Evolutionary conservation across 2,888 invertebrate species (phyloP).

Genomic region (Helicoverpa assulta): DNA sequence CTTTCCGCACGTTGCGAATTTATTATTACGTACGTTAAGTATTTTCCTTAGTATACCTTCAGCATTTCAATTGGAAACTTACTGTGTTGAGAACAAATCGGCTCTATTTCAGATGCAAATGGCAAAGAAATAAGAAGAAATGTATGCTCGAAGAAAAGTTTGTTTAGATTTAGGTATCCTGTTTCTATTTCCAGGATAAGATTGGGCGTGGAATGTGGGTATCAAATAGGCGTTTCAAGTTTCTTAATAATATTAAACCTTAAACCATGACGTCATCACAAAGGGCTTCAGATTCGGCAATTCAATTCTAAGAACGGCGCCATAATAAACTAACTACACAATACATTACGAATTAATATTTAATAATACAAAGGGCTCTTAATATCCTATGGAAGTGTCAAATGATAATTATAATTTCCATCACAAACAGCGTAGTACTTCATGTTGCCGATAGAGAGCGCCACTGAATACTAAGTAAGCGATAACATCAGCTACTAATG

Average conservation of each 20-base stretch:
- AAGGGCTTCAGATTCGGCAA: constrained; percentile 44
- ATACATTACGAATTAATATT: constrained; percentile 55
- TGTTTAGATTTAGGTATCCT: too few relatives aligned
- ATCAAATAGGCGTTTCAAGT: too few relatives aligned
- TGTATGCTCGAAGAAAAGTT: too few relatives aligned
- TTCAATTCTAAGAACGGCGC: constrained; percentile 36
- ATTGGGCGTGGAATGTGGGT: too few relatives aligned
- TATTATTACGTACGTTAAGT: constrained; percentile 48
- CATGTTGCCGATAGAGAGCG: constrained; percentile 77
- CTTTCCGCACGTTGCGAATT: constrained; percentile 51
- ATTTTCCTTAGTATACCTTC: constrained; percentile 41
- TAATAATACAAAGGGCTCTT: constrained; percentile 71
- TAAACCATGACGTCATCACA: constrained; percentile 5
- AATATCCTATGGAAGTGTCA: constrained; percentile 78
- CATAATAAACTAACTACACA: constrained; percentile 39
- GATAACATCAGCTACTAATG: constrained; percentile 81
- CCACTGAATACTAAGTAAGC: constrained; percentile 79
- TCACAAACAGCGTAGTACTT: constrained; percentile 81
- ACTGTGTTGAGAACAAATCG: constrained; percentile 23
- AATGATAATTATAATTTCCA: constrained; percentile 83
- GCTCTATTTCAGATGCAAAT: constrained; percentile 15
- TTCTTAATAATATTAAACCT: neutral
- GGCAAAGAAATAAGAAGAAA: too few relatives aligned
- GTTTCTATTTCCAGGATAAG: too few relatives aligned
- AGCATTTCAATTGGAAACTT: constrained; percentile 46